These are phyloP conservation scores for Hyaena hyaena DNA, from an alignment of 2,113 vertebrate species.

Conservation along the genomic window DNA sequence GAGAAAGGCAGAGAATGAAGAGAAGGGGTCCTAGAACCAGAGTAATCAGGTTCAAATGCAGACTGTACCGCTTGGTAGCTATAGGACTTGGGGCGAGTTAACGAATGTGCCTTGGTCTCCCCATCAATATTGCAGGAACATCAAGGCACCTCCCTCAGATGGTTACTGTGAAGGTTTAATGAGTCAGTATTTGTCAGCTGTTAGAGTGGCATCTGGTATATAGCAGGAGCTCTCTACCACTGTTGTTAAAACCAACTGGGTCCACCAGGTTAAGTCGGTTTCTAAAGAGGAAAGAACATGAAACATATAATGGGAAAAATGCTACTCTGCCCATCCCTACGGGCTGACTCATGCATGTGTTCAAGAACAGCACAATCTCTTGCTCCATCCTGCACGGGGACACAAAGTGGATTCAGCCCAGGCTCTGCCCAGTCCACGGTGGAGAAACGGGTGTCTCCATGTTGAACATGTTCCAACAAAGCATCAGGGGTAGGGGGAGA, in stretches of 20 bases:
- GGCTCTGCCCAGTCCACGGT: accelerated
- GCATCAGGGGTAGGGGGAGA: background rate
- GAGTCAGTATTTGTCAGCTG: background rate
- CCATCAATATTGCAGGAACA: background rate
- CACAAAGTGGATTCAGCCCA: background rate
- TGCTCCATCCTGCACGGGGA: background rate
- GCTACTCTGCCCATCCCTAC: background rate
- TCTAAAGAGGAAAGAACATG: background rate
- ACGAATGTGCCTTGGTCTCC: background rate
- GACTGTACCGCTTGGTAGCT: background rate
- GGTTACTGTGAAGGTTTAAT: background rate
- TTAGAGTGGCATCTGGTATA: background rate
- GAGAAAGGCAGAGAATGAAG: background rate
- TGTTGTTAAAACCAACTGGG: too few species aligned
- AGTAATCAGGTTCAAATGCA: background rate
- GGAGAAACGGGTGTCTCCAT: background rate
- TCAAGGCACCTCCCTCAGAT: background rate
- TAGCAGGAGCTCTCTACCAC: accelerated
- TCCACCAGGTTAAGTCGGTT: background rate
- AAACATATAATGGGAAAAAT: background rate
- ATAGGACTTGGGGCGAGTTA: background rate
- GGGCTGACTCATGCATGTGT: background rate
- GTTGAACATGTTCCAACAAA: background rate
- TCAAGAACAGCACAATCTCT: background rate
- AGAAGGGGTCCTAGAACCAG: background rate